phyloP scores from a whole-genome alignment of 1,140 invertebrate genomes.

The Laupala kohalensis region DNA sequence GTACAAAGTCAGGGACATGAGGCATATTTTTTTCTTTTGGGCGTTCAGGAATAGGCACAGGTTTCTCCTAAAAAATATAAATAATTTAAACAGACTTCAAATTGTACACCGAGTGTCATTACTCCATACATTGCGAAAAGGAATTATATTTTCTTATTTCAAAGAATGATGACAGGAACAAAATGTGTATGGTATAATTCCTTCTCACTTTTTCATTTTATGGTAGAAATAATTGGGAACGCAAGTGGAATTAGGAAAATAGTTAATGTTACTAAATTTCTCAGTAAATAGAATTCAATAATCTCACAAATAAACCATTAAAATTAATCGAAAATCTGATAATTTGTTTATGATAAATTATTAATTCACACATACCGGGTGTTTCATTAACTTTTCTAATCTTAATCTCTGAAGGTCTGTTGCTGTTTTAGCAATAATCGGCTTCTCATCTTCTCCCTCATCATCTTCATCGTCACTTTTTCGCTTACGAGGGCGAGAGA shows the following conservation, averaged over 20 bases:
- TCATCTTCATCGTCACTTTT: no score
- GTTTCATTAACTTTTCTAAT: constrained; percentile 9
- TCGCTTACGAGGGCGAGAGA: no score
- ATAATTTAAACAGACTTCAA: constrained; percentile 3
- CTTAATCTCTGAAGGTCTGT: constrained; percentile 6
- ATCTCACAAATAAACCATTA: no score
- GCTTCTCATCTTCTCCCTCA: background rate
- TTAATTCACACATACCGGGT: background rate
- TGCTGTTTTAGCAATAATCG: constrained; percentile 7
- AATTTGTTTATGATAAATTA: no score
- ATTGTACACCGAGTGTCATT: background rate
- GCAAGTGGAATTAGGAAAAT: background rate
- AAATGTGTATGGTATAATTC: no score
- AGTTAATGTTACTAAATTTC: background rate
- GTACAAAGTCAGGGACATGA: constrained; percentile 80
- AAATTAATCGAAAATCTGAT: background rate
- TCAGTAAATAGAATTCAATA: no score
- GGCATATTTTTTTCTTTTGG: constrained; percentile 64
- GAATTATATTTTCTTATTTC: no score
- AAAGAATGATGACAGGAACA: no score
- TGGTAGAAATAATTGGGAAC: background rate
- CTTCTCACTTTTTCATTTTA: background rate
- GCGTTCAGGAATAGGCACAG: constrained; percentile 69
- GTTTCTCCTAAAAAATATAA: constrained; percentile 58
- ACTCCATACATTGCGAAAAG: no score